Conservation (phyloP, 2,797 vertebrate genomes). For the Buphagus erythrorhynchus region DNA sequence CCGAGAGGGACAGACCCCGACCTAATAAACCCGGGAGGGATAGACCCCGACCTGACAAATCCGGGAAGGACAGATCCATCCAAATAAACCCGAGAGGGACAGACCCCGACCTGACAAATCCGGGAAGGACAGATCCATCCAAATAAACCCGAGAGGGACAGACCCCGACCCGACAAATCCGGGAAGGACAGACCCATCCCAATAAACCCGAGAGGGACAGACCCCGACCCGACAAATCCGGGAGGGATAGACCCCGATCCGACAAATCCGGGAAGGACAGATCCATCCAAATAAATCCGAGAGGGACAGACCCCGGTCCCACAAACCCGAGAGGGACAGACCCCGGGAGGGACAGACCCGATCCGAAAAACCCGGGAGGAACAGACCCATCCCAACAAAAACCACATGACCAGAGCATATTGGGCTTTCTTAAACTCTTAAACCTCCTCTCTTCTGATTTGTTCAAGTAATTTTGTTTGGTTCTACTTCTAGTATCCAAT, state of each 20-base stretch:
- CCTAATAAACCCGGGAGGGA: neutral
- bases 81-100: neutral
- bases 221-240: neutral
- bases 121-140: too few relatives aligned
- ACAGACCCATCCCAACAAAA: neutral
- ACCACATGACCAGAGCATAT: fast-evolving
- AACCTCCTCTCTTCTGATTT: neutral
- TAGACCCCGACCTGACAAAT: too few relatives aligned
- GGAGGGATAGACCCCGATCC: neutral
- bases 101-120: fast-evolving
- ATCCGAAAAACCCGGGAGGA: too few relatives aligned
- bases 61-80: fast-evolving
- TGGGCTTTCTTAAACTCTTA: neutral
- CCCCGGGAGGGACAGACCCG: neutral
- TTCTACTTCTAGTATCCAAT: neutral
- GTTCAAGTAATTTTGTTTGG: too few relatives aligned
- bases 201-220: neutral
- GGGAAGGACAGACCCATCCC: too few relatives aligned
- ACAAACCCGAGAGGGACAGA: neutral
- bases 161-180: neutral
- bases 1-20: too few relatives aligned
- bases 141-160: neutral
- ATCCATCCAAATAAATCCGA: neutral
- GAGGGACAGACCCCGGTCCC: too few relatives aligned
- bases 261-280: neutral